These are phyloP conservation scores for Nycticorax nycticorax DNA, from an alignment of 2,113 vertebrate genomes.

Conservation along the genomic window DNA sequence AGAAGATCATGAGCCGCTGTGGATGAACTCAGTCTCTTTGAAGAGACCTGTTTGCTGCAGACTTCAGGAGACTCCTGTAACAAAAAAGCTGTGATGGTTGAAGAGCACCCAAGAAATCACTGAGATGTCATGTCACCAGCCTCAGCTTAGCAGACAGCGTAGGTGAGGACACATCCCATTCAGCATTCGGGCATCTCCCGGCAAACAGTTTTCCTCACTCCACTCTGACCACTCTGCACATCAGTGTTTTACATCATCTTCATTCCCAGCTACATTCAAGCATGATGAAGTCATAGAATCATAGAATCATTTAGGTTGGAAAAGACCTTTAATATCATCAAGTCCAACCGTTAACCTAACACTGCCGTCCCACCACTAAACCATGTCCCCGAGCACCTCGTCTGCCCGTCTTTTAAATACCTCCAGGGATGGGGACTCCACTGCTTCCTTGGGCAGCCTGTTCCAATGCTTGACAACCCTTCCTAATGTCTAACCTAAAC, in stretches of 20 bases:
- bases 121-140: neutral
- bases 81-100: neutral
- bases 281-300: neutral
- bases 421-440: too few relatives aligned
- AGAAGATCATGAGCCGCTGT: neutral
- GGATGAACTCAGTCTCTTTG: neutral
- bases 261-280: neutral
- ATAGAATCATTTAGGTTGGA: too few relatives aligned
- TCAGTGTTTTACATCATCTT: neutral
- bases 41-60: neutral
- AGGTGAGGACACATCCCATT: fast-evolving
- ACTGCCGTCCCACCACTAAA: too few relatives aligned
- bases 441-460: too few relatives aligned
- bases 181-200: neutral
- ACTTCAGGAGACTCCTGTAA: neutral
- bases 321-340: too few relatives aligned
- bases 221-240: neutral
- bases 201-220: neutral
- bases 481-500: too few relatives aligned
- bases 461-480: too few relatives aligned
- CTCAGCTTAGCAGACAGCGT: neutral
- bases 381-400: too few relatives aligned
- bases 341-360: too few relatives aligned
- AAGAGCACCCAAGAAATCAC: neutral
- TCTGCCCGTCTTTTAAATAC: too few relatives aligned